Evolutionary conservation across 2,888 invertebrate genomes (phyloP), one percentile per base, ranked within the genome.

Genomic region (Corbicula japonica): DNA sequence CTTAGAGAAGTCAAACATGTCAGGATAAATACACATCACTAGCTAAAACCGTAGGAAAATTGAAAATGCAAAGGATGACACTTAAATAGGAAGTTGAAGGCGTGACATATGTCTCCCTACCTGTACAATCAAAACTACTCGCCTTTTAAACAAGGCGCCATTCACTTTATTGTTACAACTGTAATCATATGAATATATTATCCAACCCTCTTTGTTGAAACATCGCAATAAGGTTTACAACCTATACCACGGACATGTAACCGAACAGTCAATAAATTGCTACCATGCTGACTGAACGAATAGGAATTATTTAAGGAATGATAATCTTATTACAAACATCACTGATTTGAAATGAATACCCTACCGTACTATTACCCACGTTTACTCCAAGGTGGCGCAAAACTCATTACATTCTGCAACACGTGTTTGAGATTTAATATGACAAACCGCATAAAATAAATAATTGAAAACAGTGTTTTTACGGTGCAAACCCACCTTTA

Each of bases 171-270:
- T 66, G 38, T 66, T 8, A 28, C n/a, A 26, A 35, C 54, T 52
- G 32, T 54, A 66, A 66, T 66, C n/a, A 54, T 26, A 66, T 66
- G 66, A 66, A 66, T 66, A 66, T 41, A 66, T 66, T 66, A 66
- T 54, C 66, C 66, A 52, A 66, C 66, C 66, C 66, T 38, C 66
- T 21, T 41, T 35, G 54, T 66, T 30, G 34, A 26, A 38, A 66
- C 66, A 54, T 50, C 30, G n/a, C 54, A 54, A 54, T 54, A 54
- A n/a, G 66, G 66, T 54, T 54, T 66, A 66, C 52, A 28, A 28
- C 10, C 30, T 38, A 41, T 50, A 66, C 30, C 26, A 28, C 30
- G 38, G 30, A 66, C 66, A 66, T 66, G 54, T 66, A 66, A 66
- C 66, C 52, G 54, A 66, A 41, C 38, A 52, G 66, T 30, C 52